phyloP scores from a whole-genome alignment of 2,797 vertebrate species.

The Momotus momota region DNA sequence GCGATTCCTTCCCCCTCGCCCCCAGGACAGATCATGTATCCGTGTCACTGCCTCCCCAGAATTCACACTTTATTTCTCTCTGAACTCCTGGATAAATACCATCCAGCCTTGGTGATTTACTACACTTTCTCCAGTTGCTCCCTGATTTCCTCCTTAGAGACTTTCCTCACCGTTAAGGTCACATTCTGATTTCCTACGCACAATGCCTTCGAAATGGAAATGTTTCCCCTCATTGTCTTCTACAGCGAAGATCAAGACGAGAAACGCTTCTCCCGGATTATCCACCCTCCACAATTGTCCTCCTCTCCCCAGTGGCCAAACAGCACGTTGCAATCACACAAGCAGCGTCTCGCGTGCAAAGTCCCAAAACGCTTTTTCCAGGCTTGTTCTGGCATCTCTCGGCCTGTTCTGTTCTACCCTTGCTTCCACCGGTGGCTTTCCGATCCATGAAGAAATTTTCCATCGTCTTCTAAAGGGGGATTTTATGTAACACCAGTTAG shows the following conservation, averaged over 20 bases:
- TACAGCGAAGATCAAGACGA: background rate
- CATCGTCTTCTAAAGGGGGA: background rate
- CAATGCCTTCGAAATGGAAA: conserved; percentile 45
- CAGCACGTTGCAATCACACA: background rate
- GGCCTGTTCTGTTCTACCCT: background rate
- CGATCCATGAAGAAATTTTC: background rate
- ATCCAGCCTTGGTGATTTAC: background rate
- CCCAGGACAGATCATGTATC: background rate
- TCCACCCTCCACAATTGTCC: background rate
- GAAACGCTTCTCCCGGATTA: background rate
- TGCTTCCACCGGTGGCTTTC: background rate
- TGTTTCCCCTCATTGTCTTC: conserved; percentile 53
- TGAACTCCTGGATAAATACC: background rate
- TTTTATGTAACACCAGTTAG: background rate
- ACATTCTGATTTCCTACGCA: conserved; percentile 42
- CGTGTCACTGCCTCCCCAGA: background rate
- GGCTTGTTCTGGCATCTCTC: background rate
- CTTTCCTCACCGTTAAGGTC: background rate
- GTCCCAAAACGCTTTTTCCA: background rate
- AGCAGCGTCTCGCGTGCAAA: background rate
- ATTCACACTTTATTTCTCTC: conserved; percentile 18
- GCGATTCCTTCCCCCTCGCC: background rate
- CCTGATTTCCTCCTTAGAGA: conserved; percentile 27
- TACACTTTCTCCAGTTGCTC: conserved; percentile 56
- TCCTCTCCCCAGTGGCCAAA: background rate